Conservation (phyloP, 1,140 invertebrate genomes). For the Panagrolaimus sp. region DNA sequence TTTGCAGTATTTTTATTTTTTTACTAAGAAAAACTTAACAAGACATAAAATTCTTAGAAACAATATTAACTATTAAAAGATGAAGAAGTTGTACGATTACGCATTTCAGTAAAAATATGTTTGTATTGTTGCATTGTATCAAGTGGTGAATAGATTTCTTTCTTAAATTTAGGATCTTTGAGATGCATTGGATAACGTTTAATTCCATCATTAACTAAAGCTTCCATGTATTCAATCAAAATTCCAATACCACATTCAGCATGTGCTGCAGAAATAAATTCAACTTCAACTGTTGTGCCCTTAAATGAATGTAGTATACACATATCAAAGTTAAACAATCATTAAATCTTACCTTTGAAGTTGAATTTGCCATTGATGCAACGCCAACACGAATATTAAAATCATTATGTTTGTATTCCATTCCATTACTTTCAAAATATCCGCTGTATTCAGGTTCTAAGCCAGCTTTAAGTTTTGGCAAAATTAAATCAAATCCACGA, state of each 20-base stretch:
- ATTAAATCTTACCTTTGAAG: background rate
- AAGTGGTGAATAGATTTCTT: background rate
- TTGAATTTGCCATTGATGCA: conserved; percentile 17
- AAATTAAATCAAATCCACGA: conserved; percentile 16
- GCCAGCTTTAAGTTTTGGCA: conserved; percentile 4
- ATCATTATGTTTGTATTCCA: background rate
- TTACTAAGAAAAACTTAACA: no score
- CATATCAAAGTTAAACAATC: background rate
- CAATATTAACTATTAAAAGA: no score
- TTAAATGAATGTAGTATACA: background rate
- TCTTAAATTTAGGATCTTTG: background rate
- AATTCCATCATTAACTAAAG: background rate
- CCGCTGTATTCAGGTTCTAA: background rate
- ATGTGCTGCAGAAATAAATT: conserved; percentile 8
- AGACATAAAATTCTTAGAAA: no score
- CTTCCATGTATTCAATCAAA: background rate
- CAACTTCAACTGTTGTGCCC: background rate
- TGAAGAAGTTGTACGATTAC: background rate
- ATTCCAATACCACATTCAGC: background rate
- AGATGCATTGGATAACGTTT: background rate
- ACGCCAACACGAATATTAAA: background rate
- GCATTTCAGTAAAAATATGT: conserved; percentile 1
- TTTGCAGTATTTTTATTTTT: no score
- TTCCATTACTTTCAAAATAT: background rate
- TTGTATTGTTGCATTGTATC: background rate